Base-by-base conservation (phyloP, 2,113 vertebrate species). In the Salminus brasiliensis region DNA sequence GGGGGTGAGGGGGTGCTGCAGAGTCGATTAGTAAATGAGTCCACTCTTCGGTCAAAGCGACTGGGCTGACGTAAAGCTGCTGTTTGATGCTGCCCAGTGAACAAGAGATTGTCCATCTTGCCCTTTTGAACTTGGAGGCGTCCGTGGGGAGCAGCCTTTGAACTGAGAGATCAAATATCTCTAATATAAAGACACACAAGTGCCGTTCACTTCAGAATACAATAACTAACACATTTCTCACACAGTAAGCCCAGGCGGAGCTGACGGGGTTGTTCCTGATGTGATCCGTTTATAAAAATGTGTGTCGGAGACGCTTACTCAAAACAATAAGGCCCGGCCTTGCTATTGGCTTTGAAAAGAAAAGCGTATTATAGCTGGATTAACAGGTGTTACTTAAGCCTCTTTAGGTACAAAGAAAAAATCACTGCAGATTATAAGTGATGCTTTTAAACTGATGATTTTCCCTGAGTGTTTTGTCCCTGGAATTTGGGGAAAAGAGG, bases 91-190 rank as follows among this genome's bases (percentile, higher is more conserved):
- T 49, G 69, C 39, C 27, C 55, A 60, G n/a, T 81, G 76, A 75
- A 39, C 45, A 72, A 49, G 62, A 30, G 21, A 13, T 65, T 68
- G 34, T 59, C 18, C 67, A 18, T 7, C 21, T n/a, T 79, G 79
- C 34, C 79, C 79, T 83, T 77, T 79, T 76, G 45, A 72, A 74
- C 83, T 76, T 76, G 74, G 63, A 62, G 34, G 27, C 25, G 43
- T 83, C 81, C 70, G 81, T 32, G 18, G 74, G 79, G 82, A 76
- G 39, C 27, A 66, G 67, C 43, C 72, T 84, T 81, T 83, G 80
- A 82, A 79, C 65, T 11, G 43, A 39, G 23, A 83, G 60, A 86
- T 81, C 60, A 83, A 83, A 83, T 59, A 59, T 25, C 70, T 72
- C 59, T 53, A n/a, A 36, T 34, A 74, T 74, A 59, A 34, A 55